phyloP scores from a whole-genome alignment of 2,888 invertebrate genomes.

The Tillus elongatus region DNA sequence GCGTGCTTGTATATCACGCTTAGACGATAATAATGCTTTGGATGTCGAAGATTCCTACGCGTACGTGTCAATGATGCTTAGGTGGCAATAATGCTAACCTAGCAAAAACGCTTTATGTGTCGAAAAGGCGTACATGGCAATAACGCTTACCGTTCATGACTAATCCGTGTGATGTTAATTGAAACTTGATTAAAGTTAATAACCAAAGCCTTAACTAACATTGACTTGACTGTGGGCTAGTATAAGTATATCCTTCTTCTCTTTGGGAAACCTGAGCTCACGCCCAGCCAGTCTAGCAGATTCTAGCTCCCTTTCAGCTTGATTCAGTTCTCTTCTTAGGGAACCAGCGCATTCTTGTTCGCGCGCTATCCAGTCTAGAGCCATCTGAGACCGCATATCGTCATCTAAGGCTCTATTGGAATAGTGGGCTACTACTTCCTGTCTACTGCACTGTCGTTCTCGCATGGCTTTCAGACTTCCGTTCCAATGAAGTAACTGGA shows the following conservation, averaged over 20 bases:
- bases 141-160: constrained; percentile 13
- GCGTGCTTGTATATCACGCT: too few relatives aligned
- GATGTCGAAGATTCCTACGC: too few relatives aligned
- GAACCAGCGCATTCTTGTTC: constrained; percentile 67
- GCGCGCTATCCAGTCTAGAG: constrained; percentile 86
- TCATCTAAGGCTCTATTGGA: constrained; percentile 87
- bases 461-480: constrained; percentile 93
- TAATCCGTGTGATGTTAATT: too few relatives aligned
- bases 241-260: constrained; percentile 88
- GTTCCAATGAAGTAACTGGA: constrained; percentile 93
- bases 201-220: constrained; percentile 37
- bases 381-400: constrained; percentile 94
- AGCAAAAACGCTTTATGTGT: too few relatives aligned
- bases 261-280: constrained; percentile 88
- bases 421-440: constrained; percentile 89
- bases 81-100: too few relatives aligned
- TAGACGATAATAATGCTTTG: too few relatives aligned
- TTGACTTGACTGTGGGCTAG: constrained; percentile 78
- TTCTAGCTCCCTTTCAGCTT: constrained; percentile 80
- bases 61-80: too few relatives aligned
- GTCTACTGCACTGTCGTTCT: constrained; percentile 87
- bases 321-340: constrained; percentile 68
- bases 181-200: too few relatives aligned
- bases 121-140: too few relatives aligned
- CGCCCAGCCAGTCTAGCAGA: constrained; percentile 79